A percentile compares a stretch with the other conserved stretches of the same genome.
Evolutionary conservation across 23 tunicate genomes (phyloP).

Genomic region (Styela clava): DNA sequence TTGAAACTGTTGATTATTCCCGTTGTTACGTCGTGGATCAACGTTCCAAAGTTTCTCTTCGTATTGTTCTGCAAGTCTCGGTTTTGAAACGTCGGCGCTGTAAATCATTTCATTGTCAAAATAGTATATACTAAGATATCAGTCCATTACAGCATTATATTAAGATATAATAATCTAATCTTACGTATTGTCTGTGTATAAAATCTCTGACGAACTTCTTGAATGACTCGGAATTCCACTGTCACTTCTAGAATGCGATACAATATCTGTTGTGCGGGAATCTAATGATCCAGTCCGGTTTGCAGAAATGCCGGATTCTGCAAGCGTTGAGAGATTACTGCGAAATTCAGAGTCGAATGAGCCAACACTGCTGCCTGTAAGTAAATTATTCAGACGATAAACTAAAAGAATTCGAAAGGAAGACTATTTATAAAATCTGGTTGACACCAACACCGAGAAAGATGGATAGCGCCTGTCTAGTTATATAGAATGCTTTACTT

Average conservation of each 20-base stretch:
- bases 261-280: slow-evolving; percentile 62
- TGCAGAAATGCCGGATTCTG: slow-evolving; percentile 23
- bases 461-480: too few species aligned
- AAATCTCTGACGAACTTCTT: slow-evolving; percentile 82
- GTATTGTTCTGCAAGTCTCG: slow-evolving; percentile 61
- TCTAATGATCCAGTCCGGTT: slow-evolving; percentile 86
- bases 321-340: slow-evolving; percentile 24
- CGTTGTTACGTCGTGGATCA: slow-evolving; percentile 72
- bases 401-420: background rate
- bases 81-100: slow-evolving; percentile 28
- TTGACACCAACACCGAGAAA: too few species aligned
- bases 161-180: background rate
- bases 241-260: slow-evolving; percentile 33
- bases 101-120: too few species aligned
- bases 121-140: too few species aligned
- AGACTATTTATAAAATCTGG: too few species aligned
- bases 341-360: slow-evolving; percentile 93
- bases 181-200: slow-evolving; percentile 36
- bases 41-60: slow-evolving; percentile 74
- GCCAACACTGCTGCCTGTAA: slow-evolving; percentile 95
- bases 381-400: background rate
- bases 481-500: too few species aligned
- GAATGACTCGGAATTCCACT: slow-evolving; percentile 59
- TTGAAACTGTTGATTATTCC: background rate
- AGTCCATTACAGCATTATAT: background rate